phyloP scores from a whole-genome alignment of 1,140 invertebrate species.

The Bombyx mandarina region DNA sequence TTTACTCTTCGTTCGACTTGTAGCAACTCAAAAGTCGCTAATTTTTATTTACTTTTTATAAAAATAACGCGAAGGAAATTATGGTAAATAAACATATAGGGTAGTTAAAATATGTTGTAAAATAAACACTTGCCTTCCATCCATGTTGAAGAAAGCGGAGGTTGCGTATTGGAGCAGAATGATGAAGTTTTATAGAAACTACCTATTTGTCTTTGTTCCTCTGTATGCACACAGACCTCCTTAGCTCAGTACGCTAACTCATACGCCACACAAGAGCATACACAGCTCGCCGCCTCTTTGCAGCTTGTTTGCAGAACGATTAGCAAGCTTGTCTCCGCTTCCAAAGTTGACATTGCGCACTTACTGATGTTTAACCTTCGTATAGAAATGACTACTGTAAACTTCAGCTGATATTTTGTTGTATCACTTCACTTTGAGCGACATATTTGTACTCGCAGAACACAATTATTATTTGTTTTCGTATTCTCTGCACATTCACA shows the following conservation, averaged over 20 bases:
- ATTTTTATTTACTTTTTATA: too few species aligned
- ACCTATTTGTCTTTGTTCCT: conserved; percentile 29
- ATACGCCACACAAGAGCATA: conserved; percentile 39
- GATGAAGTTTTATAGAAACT: conserved; percentile 19
- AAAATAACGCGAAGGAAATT: too few species aligned
- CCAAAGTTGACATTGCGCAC: conserved; percentile 62
- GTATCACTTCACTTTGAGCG: conserved; percentile 29
- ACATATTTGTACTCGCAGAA: conserved; percentile 17
- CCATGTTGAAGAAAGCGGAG: conserved; percentile 32
- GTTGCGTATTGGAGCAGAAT: conserved; percentile 14
- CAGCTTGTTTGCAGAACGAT: conserved; percentile 59
- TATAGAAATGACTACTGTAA: conserved; percentile 44
- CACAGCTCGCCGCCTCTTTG: conserved; percentile 39
- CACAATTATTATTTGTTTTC: conserved; percentile 5
- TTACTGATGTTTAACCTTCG: conserved; percentile 55
- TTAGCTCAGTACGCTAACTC: conserved; percentile 43
- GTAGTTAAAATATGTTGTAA: background rate
- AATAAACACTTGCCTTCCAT: conserved; percentile 40
- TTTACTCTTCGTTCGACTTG: too few species aligned
- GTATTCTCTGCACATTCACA: too few species aligned
- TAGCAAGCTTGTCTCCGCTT: conserved; percentile 51
- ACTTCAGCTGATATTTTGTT: conserved; percentile 29
- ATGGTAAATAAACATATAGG: too few species aligned
- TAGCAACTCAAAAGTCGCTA: too few species aligned
- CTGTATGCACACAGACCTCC: conserved; percentile 31